Evolutionary conservation across 1,140 invertebrate species (phyloP).

Genomic region (Goniozus legneri): DNA sequence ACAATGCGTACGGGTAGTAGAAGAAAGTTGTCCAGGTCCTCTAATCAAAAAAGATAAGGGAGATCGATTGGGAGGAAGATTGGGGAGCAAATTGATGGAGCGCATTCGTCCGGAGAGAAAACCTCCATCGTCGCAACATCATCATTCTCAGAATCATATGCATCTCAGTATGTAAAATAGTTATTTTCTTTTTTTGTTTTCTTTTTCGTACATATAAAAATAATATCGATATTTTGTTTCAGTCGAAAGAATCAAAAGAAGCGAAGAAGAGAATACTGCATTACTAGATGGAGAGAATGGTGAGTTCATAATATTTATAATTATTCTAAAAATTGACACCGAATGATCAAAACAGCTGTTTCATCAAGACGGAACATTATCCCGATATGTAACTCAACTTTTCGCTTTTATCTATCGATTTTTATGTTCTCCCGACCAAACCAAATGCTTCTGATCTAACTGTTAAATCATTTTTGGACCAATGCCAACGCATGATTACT

Average conservation of each 20-base stretch:
- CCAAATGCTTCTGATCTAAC: conserved; percentile 17
- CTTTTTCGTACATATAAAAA: not conserved
- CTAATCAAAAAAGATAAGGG: conserved; percentile 65
- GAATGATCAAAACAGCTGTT: no score
- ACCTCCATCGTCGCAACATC: conserved; percentile 43
- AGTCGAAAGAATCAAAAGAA: conserved; percentile 48
- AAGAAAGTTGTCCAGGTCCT: conserved; percentile 82
- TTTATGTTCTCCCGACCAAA: conserved; percentile 25
- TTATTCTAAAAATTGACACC: no score
- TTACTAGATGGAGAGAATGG: conserved; percentile 50
- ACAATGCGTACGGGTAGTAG: conserved; percentile 74
- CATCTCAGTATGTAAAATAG: conserved; percentile 37
- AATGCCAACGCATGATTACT: conserved; percentile 16
- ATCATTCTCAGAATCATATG: conserved; percentile 42
- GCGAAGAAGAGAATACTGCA: conserved; percentile 43
- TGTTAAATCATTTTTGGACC: conserved; percentile 26
- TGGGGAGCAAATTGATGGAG: conserved; percentile 75
- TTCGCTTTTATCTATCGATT: conserved; percentile 17
- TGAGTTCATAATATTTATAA: no score
- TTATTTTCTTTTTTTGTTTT: no score
- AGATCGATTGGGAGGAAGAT: conserved; percentile 66
- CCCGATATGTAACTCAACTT: no score
- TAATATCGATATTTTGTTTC: no score
- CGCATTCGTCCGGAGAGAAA: conserved; percentile 65
- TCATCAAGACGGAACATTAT: no score